Conservation (phyloP, 2,888 invertebrate genomes). For the Drepanosiphum platanoidis region DNA sequence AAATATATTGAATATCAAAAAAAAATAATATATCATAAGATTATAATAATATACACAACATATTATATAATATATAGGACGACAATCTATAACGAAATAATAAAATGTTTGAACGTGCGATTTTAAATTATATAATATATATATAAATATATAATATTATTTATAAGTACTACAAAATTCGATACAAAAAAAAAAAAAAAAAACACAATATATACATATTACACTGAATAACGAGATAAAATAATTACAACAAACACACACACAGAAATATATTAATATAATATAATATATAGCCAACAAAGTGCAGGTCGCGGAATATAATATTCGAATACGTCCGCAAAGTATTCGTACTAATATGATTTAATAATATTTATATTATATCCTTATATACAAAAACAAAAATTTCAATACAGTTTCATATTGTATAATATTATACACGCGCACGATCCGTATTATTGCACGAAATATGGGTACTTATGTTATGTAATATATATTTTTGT, state of each 20-base stretch:
- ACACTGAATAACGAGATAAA: constrained; percentile 56
- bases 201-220: constrained; percentile 16
- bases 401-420: background rate
- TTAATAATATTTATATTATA: no score
- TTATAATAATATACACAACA: constrained; percentile 4
- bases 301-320: background rate
- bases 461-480: background rate
- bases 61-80: constrained; percentile 16
- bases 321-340: background rate
- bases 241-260: constrained; percentile 38
- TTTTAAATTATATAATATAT: constrained; percentile 29
- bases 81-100: constrained; percentile 6
- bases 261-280: background rate
- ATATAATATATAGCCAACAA: background rate
- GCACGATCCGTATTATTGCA: background rate
- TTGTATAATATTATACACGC: background rate
- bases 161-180: constrained; percentile 44
- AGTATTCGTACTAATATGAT: no score
- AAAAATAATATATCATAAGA: background rate
- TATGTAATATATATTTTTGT: background rate
- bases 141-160: constrained; percentile 15
- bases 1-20: constrained; percentile 11
- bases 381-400: background rate
- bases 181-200: constrained; percentile 34
- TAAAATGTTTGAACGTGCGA: constrained; percentile 40